These are phyloP conservation scores for Poeciliopsis paucimaculata DNA, from an alignment of 2,797 vertebrate genomes.

Conservation along the genomic window DNA sequence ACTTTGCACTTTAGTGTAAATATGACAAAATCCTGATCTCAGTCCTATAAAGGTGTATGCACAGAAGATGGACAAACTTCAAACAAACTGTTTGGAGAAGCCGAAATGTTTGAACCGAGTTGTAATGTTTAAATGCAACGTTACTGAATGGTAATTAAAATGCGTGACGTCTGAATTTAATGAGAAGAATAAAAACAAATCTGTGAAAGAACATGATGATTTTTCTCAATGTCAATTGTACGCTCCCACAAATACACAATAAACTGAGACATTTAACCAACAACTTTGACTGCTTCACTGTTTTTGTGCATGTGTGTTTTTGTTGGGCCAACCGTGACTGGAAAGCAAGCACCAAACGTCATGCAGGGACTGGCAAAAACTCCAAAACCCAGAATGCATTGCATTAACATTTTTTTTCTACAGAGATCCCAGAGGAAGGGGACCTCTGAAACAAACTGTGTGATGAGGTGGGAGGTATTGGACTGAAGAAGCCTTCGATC, in stretches of 20 bases:
- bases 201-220: neutral
- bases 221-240: neutral
- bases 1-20: neutral
- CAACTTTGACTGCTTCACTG: neutral
- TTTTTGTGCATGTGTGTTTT: neutral
- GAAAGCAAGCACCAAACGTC: neutral
- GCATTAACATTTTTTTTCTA: neutral
- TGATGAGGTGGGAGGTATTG: neutral
- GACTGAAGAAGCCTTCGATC: neutral
- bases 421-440: neutral
- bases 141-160: neutral
- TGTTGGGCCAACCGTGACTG: neutral
- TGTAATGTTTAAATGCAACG: neutral
- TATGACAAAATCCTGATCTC: too few species aligned
- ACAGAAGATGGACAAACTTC: neutral
- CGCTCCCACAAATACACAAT: neutral
- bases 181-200: neutral
- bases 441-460: neutral
- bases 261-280: neutral
- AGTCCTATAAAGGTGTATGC: neutral
- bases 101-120: neutral
- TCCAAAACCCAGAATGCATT: neutral
- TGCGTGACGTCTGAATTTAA: neutral
- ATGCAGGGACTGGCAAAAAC: neutral
- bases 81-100: neutral